A percentile compares a stretch with the other conserved stretches of the same genome.
These are phyloP conservation scores for Odontophorus gujanensis DNA, from an alignment of 2,113 vertebrate genomes.

Conservation along the genomic window DNA sequence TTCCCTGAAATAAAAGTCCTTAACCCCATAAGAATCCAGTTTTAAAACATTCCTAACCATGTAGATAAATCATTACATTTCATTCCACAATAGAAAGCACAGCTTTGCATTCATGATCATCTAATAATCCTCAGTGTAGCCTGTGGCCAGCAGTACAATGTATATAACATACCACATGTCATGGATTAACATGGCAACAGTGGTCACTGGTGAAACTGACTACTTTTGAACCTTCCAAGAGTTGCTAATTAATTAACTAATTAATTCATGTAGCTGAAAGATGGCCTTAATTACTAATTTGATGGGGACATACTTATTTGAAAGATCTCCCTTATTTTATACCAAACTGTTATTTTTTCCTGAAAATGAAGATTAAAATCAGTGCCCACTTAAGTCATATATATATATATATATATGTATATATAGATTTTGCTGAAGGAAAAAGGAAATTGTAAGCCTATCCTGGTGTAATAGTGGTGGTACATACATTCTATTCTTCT, in stretches of 20 bases:
- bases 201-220: background rate
- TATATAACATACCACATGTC: background rate
- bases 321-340: background rate
- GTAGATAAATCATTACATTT: background rate
- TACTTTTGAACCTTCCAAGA: background rate
- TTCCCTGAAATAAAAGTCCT: background rate
- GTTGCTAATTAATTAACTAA: background rate
- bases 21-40: background rate
- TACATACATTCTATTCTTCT: no score
- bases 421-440: background rate
- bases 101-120: background rate
- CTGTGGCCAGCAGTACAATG: background rate
- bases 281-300: background rate
- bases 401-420: background rate
- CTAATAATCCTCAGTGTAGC: background rate
- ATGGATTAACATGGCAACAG: background rate
- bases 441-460: background rate
- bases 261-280: background rate
- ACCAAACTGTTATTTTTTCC: background rate
- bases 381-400: background rate
- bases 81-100: background rate
- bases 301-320: background rate
- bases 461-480: background rate
- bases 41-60: background rate
- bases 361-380: constrained; percentile 21